Evolutionary conservation across 2,797 vertebrate species (phyloP).

Genomic region (Anguilla megastoma): DNA sequence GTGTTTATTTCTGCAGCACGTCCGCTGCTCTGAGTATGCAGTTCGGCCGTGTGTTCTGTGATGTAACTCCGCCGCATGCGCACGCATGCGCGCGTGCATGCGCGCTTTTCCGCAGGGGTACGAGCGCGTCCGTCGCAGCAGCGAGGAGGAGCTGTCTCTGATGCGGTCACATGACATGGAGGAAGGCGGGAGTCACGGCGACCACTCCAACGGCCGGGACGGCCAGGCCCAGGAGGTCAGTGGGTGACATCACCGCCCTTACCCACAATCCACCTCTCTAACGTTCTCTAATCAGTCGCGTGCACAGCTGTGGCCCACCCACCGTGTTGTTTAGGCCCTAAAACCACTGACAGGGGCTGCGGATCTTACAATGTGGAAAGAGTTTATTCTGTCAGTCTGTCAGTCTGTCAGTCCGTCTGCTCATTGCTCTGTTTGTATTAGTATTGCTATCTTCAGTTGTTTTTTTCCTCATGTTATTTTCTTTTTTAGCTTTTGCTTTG

Average conservation of each 20-base stretch:
- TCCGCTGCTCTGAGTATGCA: slow-evolving; percentile 64
- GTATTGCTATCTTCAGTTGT: no score
- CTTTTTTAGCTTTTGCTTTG: no score
- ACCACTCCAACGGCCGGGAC: slow-evolving; percentile 74
- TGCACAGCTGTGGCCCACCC: no score
- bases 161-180: slow-evolving; percentile 84
- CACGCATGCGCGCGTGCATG: neutral
- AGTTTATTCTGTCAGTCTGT: no score
- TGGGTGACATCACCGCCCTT: neutral
- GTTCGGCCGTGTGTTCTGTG: neutral
- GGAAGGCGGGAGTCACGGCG: slow-evolving; percentile 75
- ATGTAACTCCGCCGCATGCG: neutral
- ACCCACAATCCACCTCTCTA: neutral
- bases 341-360: no score
- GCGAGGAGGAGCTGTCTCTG: slow-evolving; percentile 89
- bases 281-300: neutral
- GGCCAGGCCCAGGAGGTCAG: slow-evolving; percentile 77
- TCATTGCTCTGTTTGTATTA: no score
- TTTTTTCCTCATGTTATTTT: no score
- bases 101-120: slow-evolving; percentile 73
- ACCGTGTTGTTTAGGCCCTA: no score
- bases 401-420: no score
- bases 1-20: slow-evolving; percentile 80
- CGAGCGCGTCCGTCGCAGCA: slow-evolving; percentile 83
- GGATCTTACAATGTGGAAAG: no score